A percentile compares a stretch with the other conserved stretches of the same genome.
These are phyloP conservation scores for Drosophila murphyi DNA, from an alignment of 1,140 invertebrate species.

Conservation along the genomic window DNA sequence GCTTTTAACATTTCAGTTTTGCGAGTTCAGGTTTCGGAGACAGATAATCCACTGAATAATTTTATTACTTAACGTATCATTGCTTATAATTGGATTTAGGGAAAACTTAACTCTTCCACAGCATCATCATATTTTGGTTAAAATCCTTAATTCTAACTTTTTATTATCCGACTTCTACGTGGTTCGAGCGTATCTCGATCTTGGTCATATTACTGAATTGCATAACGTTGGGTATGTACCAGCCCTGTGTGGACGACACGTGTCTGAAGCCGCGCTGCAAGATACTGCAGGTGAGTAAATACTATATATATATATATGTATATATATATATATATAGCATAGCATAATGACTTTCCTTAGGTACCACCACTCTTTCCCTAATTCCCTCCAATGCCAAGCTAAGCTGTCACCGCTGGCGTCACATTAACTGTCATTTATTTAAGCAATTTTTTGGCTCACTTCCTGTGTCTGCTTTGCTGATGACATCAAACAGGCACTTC, in stretches of 20 bases:
- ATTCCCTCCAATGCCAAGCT: neutral
- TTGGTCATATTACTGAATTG: conserved; percentile 99
- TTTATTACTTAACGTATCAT: too few species aligned
- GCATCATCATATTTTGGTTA: conserved; percentile 1
- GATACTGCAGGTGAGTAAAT: conserved; percentile 92
- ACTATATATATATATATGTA: neutral
- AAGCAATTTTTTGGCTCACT: conserved; percentile 81
- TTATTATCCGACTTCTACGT: conserved; percentile 87
- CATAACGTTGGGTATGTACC: conserved; percentile 99
- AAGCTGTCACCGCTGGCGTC: conserved; percentile 59
- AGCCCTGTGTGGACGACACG: conserved; percentile 98
- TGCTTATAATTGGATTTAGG: too few species aligned
- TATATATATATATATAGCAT: neutral
- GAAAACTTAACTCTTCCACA: too few species aligned
- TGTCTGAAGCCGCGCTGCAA: conserved; percentile 96
- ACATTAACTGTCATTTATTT: conserved; percentile 82
- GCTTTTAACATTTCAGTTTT: too few species aligned
- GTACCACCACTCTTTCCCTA: neutral
- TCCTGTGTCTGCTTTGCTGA: conserved; percentile 70
- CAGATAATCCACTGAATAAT: too few species aligned
- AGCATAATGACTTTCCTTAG: conserved; percentile 1
- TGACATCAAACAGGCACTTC: conserved; percentile 81
- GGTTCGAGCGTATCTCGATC: conserved; percentile 99
- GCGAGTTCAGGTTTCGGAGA: too few species aligned
- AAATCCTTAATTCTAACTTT: conserved; percentile 49